phyloP scores from a whole-genome alignment of 1,140 invertebrate genomes.

The Microplitis demolitor region DNA sequence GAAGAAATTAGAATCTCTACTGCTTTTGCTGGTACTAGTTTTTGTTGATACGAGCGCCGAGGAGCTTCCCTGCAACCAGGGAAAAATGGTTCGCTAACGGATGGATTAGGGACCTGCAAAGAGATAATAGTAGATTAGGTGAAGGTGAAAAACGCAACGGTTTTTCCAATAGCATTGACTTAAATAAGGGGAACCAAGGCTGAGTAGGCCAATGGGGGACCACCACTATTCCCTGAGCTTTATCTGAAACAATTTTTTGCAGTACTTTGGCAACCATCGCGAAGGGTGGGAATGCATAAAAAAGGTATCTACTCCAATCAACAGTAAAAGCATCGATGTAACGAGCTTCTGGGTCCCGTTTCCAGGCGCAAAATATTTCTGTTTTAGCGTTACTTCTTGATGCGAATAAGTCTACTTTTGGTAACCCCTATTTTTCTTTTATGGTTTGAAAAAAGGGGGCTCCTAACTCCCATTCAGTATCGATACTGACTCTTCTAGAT shows the following conservation, averaged over 20 bases:
- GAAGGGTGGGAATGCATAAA: constrained; percentile 13
- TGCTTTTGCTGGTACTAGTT: neutral
- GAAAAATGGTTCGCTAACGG: neutral
- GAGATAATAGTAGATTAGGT: neutral
- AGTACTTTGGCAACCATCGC: neutral
- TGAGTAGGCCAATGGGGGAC: constrained; percentile 8
- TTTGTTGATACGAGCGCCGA: neutral
- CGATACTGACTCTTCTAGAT: neutral
- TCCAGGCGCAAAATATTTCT: constrained; percentile 1
- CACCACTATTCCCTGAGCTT: neutral
- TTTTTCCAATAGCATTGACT: neutral
- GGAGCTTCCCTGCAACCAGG: neutral
- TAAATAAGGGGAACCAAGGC: constrained; percentile 5
- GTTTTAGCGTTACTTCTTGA: neutral
- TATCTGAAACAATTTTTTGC: neutral
- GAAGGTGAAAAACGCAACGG: neutral
- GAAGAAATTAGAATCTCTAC: neutral
- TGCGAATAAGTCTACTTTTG: constrained; percentile 1
- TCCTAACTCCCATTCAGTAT: neutral
- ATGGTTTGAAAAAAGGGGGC: neutral
- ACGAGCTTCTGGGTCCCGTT: neutral
- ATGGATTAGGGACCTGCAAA: neutral
- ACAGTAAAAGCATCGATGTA: constrained; percentile 12
- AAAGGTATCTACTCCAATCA: neutral
- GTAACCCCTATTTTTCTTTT: neutral